Evolutionary conservation across 1,140 invertebrate species (phyloP).

Genomic region (Agrilus planipennis): DNA sequence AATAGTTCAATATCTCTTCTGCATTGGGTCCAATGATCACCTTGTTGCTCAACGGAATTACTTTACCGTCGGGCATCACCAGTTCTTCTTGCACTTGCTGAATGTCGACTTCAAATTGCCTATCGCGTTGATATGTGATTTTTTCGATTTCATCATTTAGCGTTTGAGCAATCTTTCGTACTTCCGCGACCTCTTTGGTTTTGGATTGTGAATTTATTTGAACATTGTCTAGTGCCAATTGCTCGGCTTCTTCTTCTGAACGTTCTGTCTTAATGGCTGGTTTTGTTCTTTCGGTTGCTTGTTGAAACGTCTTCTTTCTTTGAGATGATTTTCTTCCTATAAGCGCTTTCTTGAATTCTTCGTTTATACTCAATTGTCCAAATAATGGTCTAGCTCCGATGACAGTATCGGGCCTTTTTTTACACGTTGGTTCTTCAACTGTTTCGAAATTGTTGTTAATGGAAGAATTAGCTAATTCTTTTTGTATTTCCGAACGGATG

Average conservation of each 20-base stretch:
- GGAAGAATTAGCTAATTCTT: neutral
- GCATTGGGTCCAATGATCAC: neutral
- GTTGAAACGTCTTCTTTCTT: neutral
- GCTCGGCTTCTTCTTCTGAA: slow-evolving; percentile 9
- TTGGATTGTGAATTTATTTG: slow-evolving; percentile 18
- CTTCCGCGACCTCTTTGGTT: slow-evolving; percentile 22
- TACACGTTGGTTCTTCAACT: slow-evolving; percentile 16
- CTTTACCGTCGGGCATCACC: slow-evolving; percentile 7
- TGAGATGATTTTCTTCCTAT: slow-evolving; percentile 19
- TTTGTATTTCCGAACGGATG: neutral
- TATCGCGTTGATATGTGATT: slow-evolving; percentile 26
- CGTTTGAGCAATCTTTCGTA: slow-evolving; percentile 20
- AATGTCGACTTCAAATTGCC: slow-evolving; percentile 27
- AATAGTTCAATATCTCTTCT: neutral
- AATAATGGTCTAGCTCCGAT: slow-evolving; percentile 33
- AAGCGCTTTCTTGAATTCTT: slow-evolving; percentile 31
- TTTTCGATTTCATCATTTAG: slow-evolving; percentile 28
- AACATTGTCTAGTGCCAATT: slow-evolving; percentile 9
- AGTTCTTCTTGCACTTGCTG: slow-evolving; percentile 21
- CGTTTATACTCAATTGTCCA: slow-evolving; percentile 28
- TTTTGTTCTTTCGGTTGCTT: slow-evolving; percentile 3
- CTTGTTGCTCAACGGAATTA: neutral
- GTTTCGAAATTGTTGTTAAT: neutral
- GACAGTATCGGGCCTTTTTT: slow-evolving; percentile 30
- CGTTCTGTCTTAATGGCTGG: slow-evolving; percentile 11